These are phyloP conservation scores for Drosophila paramelanica DNA, from an alignment of 2,888 invertebrate genomes.

Conservation along the genomic window DNA sequence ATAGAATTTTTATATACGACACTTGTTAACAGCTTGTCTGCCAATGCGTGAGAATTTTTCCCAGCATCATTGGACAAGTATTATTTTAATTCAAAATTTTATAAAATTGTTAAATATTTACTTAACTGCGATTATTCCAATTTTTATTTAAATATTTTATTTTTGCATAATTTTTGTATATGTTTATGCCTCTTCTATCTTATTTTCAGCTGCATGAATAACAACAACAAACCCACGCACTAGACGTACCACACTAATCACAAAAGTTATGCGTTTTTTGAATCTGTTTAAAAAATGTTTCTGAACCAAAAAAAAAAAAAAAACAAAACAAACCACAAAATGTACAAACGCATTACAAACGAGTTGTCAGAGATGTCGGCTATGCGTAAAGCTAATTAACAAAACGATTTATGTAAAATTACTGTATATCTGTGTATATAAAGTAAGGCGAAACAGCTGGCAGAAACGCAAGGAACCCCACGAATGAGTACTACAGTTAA, in stretches of 20 bases:
- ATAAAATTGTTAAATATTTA: slow-evolving; percentile 3
- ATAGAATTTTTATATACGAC: slow-evolving; percentile 19
- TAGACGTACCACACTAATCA: slow-evolving; percentile 83
- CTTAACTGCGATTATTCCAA: background rate
- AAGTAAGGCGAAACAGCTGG: slow-evolving; percentile 21
- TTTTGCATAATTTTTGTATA: slow-evolving; percentile 45
- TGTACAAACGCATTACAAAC: slow-evolving; percentile 41
- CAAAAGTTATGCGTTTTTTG: slow-evolving; percentile 82
- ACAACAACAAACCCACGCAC: slow-evolving; percentile 83
- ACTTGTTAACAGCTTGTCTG: slow-evolving; percentile 12
- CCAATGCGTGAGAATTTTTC: slow-evolving; percentile 6
- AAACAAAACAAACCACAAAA: slow-evolving; percentile 6
- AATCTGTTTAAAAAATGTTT: slow-evolving; percentile 84
- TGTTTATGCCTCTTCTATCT: slow-evolving; percentile 67
- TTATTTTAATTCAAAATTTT: background rate
- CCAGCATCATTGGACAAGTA: slow-evolving; percentile 1
- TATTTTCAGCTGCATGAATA: slow-evolving; percentile 85
- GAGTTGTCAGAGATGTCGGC: slow-evolving; percentile 30
- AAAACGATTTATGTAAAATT: slow-evolving; percentile 16
- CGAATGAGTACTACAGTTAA: slow-evolving; percentile 34
- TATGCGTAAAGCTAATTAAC: slow-evolving; percentile 23
- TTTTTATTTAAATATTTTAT: slow-evolving; percentile 13
- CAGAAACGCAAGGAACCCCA: slow-evolving; percentile 31
- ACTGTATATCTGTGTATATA: slow-evolving; percentile 39
- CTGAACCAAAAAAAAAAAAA: slow-evolving; percentile 55